Evolutionary conservation across 2,797 vertebrate species (phyloP).

Genomic region (Falco concolor): DNA sequence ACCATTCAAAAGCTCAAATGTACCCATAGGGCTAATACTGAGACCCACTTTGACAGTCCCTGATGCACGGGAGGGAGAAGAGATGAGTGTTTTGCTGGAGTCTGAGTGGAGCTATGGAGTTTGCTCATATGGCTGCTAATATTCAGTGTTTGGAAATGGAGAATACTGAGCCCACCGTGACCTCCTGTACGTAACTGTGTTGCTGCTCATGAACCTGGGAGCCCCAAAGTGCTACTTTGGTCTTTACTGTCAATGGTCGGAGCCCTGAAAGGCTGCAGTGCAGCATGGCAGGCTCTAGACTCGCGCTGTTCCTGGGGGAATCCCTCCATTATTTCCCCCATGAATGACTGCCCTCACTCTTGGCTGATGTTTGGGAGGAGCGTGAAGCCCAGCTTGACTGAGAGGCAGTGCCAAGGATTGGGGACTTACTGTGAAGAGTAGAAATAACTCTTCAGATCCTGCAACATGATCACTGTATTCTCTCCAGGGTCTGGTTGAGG

Average conservation of each 20-base stretch:
- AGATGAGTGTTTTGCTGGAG: background rate
- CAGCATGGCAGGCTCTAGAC: background rate
- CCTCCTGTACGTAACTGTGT: background rate
- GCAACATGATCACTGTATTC: background rate
- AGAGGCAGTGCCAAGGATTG: background rate
- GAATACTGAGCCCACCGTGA: background rate
- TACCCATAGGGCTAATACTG: background rate
- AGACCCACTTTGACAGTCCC: background rate
- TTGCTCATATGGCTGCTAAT: background rate
- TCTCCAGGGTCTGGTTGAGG: background rate
- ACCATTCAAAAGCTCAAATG: background rate
- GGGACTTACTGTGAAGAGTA: background rate
- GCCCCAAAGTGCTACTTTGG: background rate
- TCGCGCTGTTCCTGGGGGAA: background rate
- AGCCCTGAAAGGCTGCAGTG: background rate
- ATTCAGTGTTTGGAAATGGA: background rate
- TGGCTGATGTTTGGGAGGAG: background rate
- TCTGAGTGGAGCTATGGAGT: background rate
- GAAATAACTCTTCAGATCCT: background rate
- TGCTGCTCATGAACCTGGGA: background rate
- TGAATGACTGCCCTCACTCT: background rate
- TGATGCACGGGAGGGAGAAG: background rate
- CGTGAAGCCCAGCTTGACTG: background rate
- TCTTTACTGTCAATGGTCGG: background rate
- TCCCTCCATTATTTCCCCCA: background rate